Evolutionary conservation across 2,888 invertebrate species (phyloP).

Genomic region (Diarsia mendica): DNA sequence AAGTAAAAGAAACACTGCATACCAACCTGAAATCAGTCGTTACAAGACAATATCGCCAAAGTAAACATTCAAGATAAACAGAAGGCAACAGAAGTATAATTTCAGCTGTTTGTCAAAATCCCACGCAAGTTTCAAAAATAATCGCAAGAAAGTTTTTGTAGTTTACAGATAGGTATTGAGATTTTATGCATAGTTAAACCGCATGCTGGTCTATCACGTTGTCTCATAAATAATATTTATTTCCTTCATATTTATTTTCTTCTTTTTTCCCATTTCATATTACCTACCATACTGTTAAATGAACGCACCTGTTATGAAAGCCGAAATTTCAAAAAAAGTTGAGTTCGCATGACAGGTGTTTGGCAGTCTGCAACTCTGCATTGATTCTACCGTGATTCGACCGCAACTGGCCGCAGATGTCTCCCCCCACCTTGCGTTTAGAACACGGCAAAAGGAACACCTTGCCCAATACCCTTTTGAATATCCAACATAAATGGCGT

Average conservation of each 20-base stretch:
- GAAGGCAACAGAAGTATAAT: background rate
- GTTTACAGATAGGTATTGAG: background rate
- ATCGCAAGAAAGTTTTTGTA: conserved; percentile 7
- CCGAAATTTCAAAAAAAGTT: conserved; percentile 25
- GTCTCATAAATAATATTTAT: background rate
- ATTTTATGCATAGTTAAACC: conserved; percentile 12
- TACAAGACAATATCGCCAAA: background rate
- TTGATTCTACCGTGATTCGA: conserved; percentile 83
- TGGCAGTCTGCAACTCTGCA: conserved; percentile 82
- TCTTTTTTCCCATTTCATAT: background rate
- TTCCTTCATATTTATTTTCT: background rate
- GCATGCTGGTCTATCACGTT: background rate
- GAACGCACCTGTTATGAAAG: conserved; percentile 33
- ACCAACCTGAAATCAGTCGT: background rate
- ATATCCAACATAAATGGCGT: conserved; percentile 66
- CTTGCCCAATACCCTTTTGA: conserved; percentile 76
- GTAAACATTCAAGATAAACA: conserved; percentile 23
- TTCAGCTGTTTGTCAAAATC: conserved; percentile 14
- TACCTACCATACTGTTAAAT: conserved; percentile 15
- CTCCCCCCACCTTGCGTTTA: conserved; percentile 78
- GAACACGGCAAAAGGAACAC: conserved; percentile 66
- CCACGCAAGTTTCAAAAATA: conserved; percentile 26
- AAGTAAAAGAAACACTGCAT: background rate
- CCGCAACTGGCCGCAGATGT: conserved; percentile 80
- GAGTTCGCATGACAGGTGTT: conserved; percentile 76